Percentiles rank a stretch among this genome's conserved stretches.
Evolutionary conservation across 2,113 vertebrate species (phyloP).

Genomic region (Gallinago paraguaiae): DNA sequence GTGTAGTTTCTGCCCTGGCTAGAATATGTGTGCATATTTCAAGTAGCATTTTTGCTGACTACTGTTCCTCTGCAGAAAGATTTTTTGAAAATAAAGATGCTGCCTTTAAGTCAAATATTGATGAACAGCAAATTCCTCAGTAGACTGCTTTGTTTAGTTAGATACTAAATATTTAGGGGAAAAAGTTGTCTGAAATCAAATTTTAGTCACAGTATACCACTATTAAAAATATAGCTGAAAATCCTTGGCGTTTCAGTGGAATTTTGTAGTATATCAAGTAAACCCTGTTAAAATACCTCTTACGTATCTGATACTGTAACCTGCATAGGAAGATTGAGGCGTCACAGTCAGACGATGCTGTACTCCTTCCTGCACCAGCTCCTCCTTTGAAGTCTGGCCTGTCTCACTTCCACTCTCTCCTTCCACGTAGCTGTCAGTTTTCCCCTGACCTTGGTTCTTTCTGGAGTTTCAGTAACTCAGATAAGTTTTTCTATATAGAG

Average conservation of each 20-base stretch:
- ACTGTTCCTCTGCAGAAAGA: background rate
- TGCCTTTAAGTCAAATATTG: constrained; percentile 3
- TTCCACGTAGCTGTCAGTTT: background rate
- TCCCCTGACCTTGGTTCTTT: background rate
- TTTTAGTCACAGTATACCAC: background rate
- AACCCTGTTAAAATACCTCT: background rate
- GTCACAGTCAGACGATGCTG: background rate
- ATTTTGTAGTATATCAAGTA: background rate
- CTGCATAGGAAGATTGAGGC: background rate
- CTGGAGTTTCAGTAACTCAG: background rate
- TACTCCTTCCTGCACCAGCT: background rate
- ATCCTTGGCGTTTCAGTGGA: background rate
- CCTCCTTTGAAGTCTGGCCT: background rate
- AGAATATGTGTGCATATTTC: background rate
- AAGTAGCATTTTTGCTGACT: constrained; percentile 19
- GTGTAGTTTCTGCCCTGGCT: background rate
- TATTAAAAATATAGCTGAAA: background rate
- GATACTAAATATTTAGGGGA: constrained; percentile 5
- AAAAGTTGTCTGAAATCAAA: background rate
- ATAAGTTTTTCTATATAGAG: background rate
- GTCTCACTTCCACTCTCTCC: background rate
- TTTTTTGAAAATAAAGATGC: background rate
- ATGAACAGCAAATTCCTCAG: background rate
- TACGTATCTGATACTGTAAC: background rate
- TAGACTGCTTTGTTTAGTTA: background rate